Percentiles rank a stretch among this genome's conserved stretches.
Conservation (phyloP, 1,140 invertebrate genomes). For the Drosophila lacteicornis region DNA sequence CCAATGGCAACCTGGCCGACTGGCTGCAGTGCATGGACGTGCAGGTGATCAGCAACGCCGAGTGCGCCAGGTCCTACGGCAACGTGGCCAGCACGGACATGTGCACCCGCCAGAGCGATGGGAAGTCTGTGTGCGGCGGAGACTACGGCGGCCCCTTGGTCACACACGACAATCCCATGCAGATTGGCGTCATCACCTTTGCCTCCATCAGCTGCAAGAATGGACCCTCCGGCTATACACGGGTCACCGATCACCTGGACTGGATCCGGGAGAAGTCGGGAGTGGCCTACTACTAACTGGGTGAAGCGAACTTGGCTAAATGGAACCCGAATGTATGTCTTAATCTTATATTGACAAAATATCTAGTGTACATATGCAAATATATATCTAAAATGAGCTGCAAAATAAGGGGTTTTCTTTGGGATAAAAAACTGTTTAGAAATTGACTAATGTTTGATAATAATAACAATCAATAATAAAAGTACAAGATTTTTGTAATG, state of each 20-base stretch:
- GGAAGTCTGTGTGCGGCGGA: conserved; percentile 22
- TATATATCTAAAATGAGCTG: conserved; percentile 3
- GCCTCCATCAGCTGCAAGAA: conserved; percentile 14
- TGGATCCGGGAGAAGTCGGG: conserved; percentile 46
- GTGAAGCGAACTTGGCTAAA: not conserved
- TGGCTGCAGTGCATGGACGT: conserved; percentile 44
- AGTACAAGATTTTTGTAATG: too few species aligned
- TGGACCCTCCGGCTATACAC: conserved; percentile 30
- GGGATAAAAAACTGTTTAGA: not conserved
- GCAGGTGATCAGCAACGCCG: conserved; percentile 29
- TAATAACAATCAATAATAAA: too few species aligned
- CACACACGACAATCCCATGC: conserved; percentile 34
- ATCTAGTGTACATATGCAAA: not conserved
- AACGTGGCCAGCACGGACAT: conserved; percentile 24
- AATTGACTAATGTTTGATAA: too few species aligned
- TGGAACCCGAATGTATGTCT: not conserved
- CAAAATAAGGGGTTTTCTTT: not conserved
- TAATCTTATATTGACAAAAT: not conserved
- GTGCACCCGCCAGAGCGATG: conserved; percentile 24
- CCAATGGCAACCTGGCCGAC: conserved; percentile 23
- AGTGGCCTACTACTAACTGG: conserved; percentile 37
- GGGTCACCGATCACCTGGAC: conserved; percentile 40
- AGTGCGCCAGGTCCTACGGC: conserved; percentile 14
- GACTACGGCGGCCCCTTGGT: conserved; percentile 50
- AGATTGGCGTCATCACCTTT: conserved; percentile 39